Base-by-base conservation (phyloP, 2,113 vertebrate genomes). In the Toxotes chatareus region DNA sequence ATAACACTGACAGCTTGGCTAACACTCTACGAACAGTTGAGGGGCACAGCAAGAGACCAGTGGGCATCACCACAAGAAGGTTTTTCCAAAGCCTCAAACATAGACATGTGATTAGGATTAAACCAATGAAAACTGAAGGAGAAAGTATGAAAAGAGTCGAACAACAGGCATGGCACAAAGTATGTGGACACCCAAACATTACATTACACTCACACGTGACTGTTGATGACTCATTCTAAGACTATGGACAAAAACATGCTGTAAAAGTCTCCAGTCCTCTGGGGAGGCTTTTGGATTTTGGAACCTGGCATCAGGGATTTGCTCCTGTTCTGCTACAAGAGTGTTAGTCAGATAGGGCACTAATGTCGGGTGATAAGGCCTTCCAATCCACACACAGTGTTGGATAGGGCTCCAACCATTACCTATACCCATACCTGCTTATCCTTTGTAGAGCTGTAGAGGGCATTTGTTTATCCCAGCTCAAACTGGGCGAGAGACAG, bases 1-100 rank as follows among this genome's bases (percentile, higher is more conserved):
- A 80, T 64, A 73, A 10, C 64, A 67, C 49, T 59, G 14, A 74
- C 75, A 61, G 69, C 60, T 53, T 46, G 14, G 21, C 59, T 46
- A 61, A 76, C 32, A 44, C 8, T 66, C 12, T 36, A 47, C 56
- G 57, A 68, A 49, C 44, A 69, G 31, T 57, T 49, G 16, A 17
- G 63, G 49, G 21, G 36, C 56, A 61, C 47, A 59, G 55, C 12
- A 3, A 16, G 67, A 70, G 21, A 55, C 17, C 21, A n/a, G 27
- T 32, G 36, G 31, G 38, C 42, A 63, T 63, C 42, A 7, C 31
- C 14, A 46, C 27, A 40, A 19, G 4, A 13, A 42, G n/a, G 11
- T 68, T 63, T 62, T 55, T 62, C 63, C 63, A 55, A 10, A 63
- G 11, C n/a, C 51, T 49, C 23, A 23, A 27, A 51, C n/a, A 53